Conservation (phyloP, 2,113 vertebrate species). For the Antigone vipio region DNA sequence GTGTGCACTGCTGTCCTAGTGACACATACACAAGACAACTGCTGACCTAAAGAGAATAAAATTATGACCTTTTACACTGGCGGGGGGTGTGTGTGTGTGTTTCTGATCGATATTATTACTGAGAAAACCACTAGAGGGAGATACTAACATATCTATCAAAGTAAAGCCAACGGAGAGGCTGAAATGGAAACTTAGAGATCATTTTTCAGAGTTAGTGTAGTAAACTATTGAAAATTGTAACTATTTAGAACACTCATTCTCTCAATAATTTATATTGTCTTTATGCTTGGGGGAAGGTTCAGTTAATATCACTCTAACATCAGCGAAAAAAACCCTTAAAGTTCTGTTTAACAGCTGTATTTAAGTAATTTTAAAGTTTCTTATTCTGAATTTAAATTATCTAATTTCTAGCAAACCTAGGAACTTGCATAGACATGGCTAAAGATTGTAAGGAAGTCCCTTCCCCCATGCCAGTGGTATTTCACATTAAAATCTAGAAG, state of each 20-base stretch:
- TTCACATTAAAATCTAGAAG: not conserved
- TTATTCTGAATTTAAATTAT: not conserved
- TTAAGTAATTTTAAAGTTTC: not conserved
- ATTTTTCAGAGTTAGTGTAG: not conserved
- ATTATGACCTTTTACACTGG: not conserved
- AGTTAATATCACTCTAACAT: not conserved
- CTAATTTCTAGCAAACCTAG: not conserved
- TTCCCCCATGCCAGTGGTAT: not conserved
- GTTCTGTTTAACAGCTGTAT: not conserved
- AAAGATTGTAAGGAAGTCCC: not conserved
- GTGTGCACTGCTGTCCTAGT: not conserved
- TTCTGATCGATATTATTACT: not conserved
- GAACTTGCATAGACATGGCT: not conserved
- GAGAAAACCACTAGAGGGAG: conserved; percentile 71
- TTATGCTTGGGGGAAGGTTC: not conserved
- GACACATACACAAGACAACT: not conserved
- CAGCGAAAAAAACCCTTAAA: not conserved
- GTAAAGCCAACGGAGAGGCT: not conserved
- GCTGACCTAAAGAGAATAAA: not conserved
- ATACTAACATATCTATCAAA: conserved; percentile 33
- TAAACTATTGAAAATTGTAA: not conserved
- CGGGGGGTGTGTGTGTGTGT: not conserved
- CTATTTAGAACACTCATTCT: not conserved
- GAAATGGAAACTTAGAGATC: not conserved
- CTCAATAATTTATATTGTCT: not conserved